Evolutionary conservation across 2,113 vertebrate species (phyloP), one percentile per base, ranked within the genome.

Genomic region (Percopsis transmontana): DNA sequence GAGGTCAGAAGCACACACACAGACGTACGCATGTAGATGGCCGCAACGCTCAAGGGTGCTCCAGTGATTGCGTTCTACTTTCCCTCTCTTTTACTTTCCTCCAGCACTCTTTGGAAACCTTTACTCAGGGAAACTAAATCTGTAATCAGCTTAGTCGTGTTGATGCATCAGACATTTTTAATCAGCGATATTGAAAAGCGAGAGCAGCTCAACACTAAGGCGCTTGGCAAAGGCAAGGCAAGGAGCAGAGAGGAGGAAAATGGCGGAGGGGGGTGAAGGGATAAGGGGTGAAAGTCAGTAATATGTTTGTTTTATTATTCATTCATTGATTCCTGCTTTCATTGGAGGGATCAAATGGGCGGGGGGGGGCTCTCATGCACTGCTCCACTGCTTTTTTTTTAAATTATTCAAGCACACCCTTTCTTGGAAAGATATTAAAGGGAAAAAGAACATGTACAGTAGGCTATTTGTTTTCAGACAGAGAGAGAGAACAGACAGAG

Each of bases 141-240:
- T 87, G 81, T 90, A 91, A 90, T 90, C 86, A 90, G 86, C 89
- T 91, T 90, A 87, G 80, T 76, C 76, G 73, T 90, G 89, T 89
- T 90, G 87, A 90, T 88, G 83, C 86, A 90, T 91, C 87, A 85
- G 87, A 91, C 83, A 89, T 86, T 89, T 86, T 87, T 90, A 90
- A 89, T 89, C 87, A 87, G 85, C 80, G 62, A 74, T 83, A 87
- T 83, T 89, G 85, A 89, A 88, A 88, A 85, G 88, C 86, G 55
- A 57, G 78, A 84, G 74, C 79, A 81, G 86, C 86, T 88, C 81
- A 89, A 78, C 77, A 27, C 76, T 88, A 86, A 90, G 80, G 80
- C 76, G 79, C 86, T 90, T 88, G 86, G 86, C 82, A 86, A 89
- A 85, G 79, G 77, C 81, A 58, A 66, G 59, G 69, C 23, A n/a